Base-by-base conservation (phyloP, 2,888 invertebrate genomes). In the Phengaris arion region DNA sequence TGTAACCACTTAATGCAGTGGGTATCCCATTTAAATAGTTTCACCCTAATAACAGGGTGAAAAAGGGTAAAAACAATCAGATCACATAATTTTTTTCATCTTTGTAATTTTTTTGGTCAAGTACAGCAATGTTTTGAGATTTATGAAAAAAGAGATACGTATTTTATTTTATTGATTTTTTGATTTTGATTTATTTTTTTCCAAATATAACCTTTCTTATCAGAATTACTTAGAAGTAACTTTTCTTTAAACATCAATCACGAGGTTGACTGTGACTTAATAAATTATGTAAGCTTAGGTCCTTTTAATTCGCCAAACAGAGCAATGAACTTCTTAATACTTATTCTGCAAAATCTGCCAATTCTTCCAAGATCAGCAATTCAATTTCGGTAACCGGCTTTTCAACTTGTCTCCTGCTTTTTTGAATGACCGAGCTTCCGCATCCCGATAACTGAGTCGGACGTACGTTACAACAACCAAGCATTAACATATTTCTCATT, bases 361-460 rank as follows among this genome's bases (percentile, higher is more conserved):
- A 57, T 57, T 57, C 8, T 15, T 57, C 13, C 7, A 13, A 57
- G 57, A 57, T 57, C 15, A 15, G 15, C 15, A 57, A 3, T n/a
- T 15, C n/a, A 15, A n/a, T 57, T 57, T 57, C 15, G 57, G 15
- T 57, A 57, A 57, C 57, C 3, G 57, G 57, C 15, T 57, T 55
- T 57, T 57, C 15, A 57, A 57, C 57, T 57, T 57, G 57, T 57
- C 57, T n/a, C 55, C n/a, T 57, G 57, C 15, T 57, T 57, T 35
- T 35, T 2, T 35, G 4, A 15, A 15, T 57, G 15, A 15, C 57
- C n/a, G 15, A 15, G 3, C 57, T 57, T 57, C 15, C 57, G 15
- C 15, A 15, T 8, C 8, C n/a, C 8, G 15, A 57, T 57, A 8
- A 54, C n/a, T n/a, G n/a, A 54, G 54, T 13, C 6, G 54, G 55